Evolutionary conservation across 2,797 vertebrate species (phyloP), one percentile per base, ranked within the genome.

Genomic region (Epinephelus coioides): DNA sequence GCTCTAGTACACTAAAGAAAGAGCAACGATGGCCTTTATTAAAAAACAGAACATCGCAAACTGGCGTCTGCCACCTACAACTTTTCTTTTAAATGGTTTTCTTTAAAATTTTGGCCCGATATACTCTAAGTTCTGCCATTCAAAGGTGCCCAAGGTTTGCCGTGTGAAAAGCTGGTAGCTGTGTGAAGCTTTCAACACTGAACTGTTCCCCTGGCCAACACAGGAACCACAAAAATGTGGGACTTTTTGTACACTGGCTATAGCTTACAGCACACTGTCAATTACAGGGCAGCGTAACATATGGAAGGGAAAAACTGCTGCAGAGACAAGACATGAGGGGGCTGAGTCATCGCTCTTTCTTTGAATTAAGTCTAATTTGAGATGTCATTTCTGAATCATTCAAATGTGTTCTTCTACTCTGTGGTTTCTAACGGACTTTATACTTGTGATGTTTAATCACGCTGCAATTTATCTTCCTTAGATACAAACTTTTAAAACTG

Each of bases 221-320:
- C 49, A 55, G 17, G 17, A 71, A 84, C 86, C 88, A 82, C 88
- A 82, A 69, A 54, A 66, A 67, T 69, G 72, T 63, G 66, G 61
- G 75, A 43, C n/a, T 76, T 64, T 46, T 53, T 62, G 43, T 62
- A 18, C 60, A 13, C 56, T 15, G 49, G 54, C 10, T 68, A 50
- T 18, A 70, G 23, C 55, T 64, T 12, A 38, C n/a, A 50, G 23
- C 62, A 50, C n/a, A 21, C 12, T 9, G 30, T 53, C 40, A 74
- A 86, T 88, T 79, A 87, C 76, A 89, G 74, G 88, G 76, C 73
- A 78, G 61, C 27, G 19, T 46, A 25, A 61, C 17, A 17, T 64
- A 83, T 23, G 30, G 69, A 73, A n/a, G 49, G 8, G 6, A 18
- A 40, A 23, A 47, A 18, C 5, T 49, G 2, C 47, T 62, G 18